These are phyloP conservation scores for Hoplodrina ambigua DNA, from an alignment of 2,888 invertebrate genomes.

Conservation along the genomic window DNA sequence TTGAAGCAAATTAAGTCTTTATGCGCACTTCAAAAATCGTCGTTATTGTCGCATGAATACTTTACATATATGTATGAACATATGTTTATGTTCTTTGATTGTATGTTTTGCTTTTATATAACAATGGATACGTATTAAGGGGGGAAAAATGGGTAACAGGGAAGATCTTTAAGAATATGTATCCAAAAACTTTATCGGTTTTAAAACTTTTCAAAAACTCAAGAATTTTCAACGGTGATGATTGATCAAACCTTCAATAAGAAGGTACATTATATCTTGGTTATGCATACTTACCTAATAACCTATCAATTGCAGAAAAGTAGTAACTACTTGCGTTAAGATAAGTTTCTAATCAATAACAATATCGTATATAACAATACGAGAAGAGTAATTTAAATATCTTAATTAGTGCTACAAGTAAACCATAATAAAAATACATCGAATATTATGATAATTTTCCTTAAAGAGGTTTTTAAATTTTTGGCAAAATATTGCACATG, in stretches of 20 bases:
- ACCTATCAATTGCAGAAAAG: no score
- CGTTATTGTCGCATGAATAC: conserved; percentile 7
- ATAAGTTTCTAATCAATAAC: neutral
- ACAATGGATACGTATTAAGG: neutral
- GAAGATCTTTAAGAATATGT: no score
- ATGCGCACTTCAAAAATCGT: conserved; percentile 30
- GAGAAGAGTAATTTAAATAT: conserved; percentile 10
- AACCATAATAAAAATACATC: neutral
- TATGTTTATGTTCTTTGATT: neutral
- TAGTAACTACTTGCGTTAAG: no score
- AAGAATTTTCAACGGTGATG: no score
- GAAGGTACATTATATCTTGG: no score
- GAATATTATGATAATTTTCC: neutral
- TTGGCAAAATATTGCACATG: neutral
- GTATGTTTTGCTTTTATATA: neutral
- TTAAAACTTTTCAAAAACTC: no score
- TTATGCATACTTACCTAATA: no score
- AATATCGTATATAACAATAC: neutral
- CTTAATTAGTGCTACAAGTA: neutral
- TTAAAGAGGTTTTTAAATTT: neutral
- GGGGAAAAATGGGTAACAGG: neutral
- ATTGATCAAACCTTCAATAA: no score
- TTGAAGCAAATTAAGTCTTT: conserved; percentile 45
- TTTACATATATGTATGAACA: no score
- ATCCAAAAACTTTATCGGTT: neutral